Evolutionary conservation across 2,888 invertebrate species (phyloP).

Genomic region (Trissoscelio sp.): DNA sequence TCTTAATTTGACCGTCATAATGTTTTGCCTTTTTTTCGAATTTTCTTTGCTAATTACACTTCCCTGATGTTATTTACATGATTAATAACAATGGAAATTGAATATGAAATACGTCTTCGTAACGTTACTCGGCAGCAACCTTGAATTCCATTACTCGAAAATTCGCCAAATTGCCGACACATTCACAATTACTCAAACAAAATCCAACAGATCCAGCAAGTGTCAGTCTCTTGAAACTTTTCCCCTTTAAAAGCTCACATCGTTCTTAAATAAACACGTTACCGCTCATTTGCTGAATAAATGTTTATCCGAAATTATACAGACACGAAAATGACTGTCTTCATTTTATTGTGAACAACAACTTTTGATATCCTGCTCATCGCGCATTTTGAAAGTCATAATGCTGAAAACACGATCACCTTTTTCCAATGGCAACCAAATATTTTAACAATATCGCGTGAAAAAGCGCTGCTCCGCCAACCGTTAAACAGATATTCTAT

Average conservation of each 20-base stretch:
- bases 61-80: too few species aligned
- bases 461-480: slow-evolving; percentile 1
- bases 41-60: too few species aligned
- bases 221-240: slow-evolving; percentile 51
- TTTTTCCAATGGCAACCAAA: neutral
- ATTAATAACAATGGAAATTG: slow-evolving; percentile 3
- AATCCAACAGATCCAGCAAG: slow-evolving; percentile 52
- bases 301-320: slow-evolving; percentile 18
- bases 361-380: too few species aligned
- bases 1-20: too few species aligned
- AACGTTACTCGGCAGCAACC: slow-evolving; percentile 2
- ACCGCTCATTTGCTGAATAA: slow-evolving; percentile 34
- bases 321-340: neutral
- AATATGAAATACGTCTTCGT: slow-evolving; percentile 3
- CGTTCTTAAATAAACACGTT: slow-evolving; percentile 8
- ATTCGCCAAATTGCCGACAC: slow-evolving; percentile 34
- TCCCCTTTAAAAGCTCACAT: slow-evolving; percentile 13
- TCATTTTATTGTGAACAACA: too few species aligned
- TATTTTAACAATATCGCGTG: neutral
- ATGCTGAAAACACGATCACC: neutral
- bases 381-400: too few species aligned
- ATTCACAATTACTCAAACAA: slow-evolving; percentile 43
- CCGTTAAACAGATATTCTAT: slow-evolving; percentile 1
- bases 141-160: slow-evolving; percentile 34
- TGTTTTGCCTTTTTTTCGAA: too few species aligned